Base-by-base conservation (phyloP, 2,113 vertebrate species). In the Oostethus manadensis region DNA sequence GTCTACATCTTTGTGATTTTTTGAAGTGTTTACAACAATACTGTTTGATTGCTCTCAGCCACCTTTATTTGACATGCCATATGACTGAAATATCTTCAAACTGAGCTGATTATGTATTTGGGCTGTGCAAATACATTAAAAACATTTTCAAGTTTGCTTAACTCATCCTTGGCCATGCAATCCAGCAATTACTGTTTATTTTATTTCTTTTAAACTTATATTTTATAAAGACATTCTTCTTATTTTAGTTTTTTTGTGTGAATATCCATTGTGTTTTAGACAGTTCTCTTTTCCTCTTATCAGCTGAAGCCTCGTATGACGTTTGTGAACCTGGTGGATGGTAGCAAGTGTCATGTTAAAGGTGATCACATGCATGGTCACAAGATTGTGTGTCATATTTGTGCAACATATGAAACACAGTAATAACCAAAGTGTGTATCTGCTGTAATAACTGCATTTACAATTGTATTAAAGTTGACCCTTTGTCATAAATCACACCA, bases 301-400 rank as follows among this genome's bases (percentile, higher is more conserved):
- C 90, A 88, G 89, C 86, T 61, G 84, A 89, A 92, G 92, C 87
- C 76, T 87, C 78, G 81, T 91, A 88, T 74, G 89, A 91, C 82
- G 87, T 82, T 87, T 90, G 91, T 91, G 79, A 92, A 80, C 70
- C 91, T 75, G 8, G 88, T 90, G 82, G 90, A 89, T 90, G 91
- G 87, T 92, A 95, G 66, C 68, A 91, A 93, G 83, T 90, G 82
- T 83, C 90, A 73, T 82, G 88, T 89, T 89, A 80, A 90, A 97
- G 96, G 93, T 96, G 92, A 88, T 91, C 78, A 64, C 78, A 69
- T 60, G 87, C 90, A 93, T 87, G 82, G 59, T 83, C 81, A 74
- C 63, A 8, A n/a, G n/a, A n/a, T n/a, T n/a, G n/a, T n/a, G n/a
- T n/a, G n/a, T n/a, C n/a, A 8, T 35, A 35, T 6, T 35, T 35